phyloP scores from a whole-genome alignment of 2,888 invertebrate species.

The Penaeus monodon region DNA sequence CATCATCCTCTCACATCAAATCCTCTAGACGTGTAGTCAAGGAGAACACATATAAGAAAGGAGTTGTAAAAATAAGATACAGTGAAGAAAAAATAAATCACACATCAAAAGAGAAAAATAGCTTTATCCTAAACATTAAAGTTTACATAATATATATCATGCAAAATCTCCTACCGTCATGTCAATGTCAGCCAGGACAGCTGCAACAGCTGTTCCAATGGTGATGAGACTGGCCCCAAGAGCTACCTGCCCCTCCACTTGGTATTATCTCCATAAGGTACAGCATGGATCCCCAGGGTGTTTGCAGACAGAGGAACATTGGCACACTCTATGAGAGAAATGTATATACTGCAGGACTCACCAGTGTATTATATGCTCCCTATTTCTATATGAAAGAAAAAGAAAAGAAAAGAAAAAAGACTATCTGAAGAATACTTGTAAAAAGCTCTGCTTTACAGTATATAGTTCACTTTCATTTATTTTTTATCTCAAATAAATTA shows the following conservation, averaged over 20 bases:
- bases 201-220: constrained; percentile 63
- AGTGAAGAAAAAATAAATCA: too few relatives aligned
- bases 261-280: constrained; percentile 67
- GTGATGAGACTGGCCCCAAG: constrained; percentile 66
- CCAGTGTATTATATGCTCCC: not conserved
- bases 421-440: too few relatives aligned
- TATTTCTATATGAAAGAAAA: not conserved
- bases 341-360: not conserved
- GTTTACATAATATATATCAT: not conserved
- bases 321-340: constrained; percentile 67
- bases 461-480: too few relatives aligned
- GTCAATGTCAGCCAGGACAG: constrained; percentile 63
- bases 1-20: too few relatives aligned
- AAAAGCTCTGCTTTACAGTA: too few relatives aligned
- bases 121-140: too few relatives aligned
- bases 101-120: too few relatives aligned
- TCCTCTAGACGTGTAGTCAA: too few relatives aligned
- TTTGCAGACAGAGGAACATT: constrained; percentile 67
- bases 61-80: too few relatives aligned
- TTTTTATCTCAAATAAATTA: too few relatives aligned
- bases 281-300: constrained; percentile 66
- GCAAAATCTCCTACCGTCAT: constrained; percentile 57
- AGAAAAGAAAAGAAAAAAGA: not conserved
- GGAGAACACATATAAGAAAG: too few relatives aligned
- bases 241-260: constrained; percentile 55